Evolutionary conservation across 2,797 vertebrate genomes (phyloP), one percentile per base, ranked within the genome.

Genomic region (Gymnodraco acuticeps): DNA sequence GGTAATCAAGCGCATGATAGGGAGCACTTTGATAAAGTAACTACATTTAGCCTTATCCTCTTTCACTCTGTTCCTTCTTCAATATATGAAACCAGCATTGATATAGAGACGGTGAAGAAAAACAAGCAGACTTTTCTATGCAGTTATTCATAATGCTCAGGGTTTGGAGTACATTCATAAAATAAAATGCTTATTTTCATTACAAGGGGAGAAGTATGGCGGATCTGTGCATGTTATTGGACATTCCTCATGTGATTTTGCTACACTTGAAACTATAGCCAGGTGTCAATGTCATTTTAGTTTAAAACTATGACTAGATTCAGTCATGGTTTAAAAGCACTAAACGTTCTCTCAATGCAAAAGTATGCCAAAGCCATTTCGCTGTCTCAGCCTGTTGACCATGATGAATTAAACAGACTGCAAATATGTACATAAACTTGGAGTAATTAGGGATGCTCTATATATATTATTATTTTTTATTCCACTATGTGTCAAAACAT

Each of bases 1-100:
- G 5, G 55, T 31, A n/a, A 71, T 52, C n/a, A 15, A n/a, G 10
- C 17, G 3, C 48, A 19, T 41, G 56, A 81, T 42, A 19, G 50
- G 15, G 3, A 52, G 20, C 9, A 2, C 51, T 68, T 65, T 70
- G 68, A 73, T 46, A 23, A 64, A 51, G 10, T 19, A 8, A 13
- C 50, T 48, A 58, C 53, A 66, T 74, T 50, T 64, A 66, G n/a
- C 10, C 13, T 4, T 3, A 1, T 53, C 42, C 38, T 17, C 16
- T 10, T 10, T 15, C 47, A 10, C 41, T 47, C 23, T 16, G 6
- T 9, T 16, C 33, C 33, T 38, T 38, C 14, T 43, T 16, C 9
- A 15, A 12, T 10, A 2, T 53, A 9, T 38, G 10, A 58, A 70
- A 45, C 1, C 10, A n/a, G 52, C 16, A 12, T 38, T 27, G 27